phyloP scores from a whole-genome alignment of 2,888 invertebrate species.

The Boloria euphrosyne region DNA sequence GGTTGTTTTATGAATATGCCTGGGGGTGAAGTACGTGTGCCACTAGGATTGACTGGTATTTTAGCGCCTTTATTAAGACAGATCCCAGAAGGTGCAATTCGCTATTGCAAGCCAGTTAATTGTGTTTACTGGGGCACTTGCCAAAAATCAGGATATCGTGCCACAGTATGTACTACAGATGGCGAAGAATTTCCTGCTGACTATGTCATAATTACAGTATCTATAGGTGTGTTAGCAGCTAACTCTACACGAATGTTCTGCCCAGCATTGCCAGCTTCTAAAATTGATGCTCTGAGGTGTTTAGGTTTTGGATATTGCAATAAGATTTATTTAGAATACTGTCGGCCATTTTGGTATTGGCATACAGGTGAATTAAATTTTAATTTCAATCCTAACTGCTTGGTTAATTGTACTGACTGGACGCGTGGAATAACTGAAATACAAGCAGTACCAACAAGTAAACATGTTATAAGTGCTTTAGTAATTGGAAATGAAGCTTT shows the following conservation, averaged over 20 bases:
- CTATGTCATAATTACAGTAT: conserved; percentile 90
- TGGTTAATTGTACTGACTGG: conserved; percentile 84
- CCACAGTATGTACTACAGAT: conserved; percentile 85
- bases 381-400: conserved; percentile 81
- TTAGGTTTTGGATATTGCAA: conserved; percentile 88
- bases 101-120: conserved; percentile 87
- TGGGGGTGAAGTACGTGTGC: conserved; percentile 82
- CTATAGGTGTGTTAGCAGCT: conserved; percentile 87
- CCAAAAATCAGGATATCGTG: conserved; percentile 68
- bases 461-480: conserved; percentile 87
- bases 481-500: conserved; percentile 86
- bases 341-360: conserved; percentile 88
- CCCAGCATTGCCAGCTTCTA: conserved; percentile 86
- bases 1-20: conserved; percentile 81
- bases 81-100: conserved; percentile 83
- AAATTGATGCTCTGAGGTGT: conserved; percentile 85
- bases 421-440: conserved; percentile 87
- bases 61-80: conserved; percentile 85
- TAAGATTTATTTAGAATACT: conserved; percentile 89
- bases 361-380: conserved; percentile 85
- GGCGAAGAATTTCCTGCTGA: conserved; percentile 88
- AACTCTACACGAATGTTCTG: conserved; percentile 86
- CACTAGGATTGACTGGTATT: conserved; percentile 85
- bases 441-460: conserved; percentile 86
- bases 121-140: conserved; percentile 86